Evolutionary conservation across 1,140 invertebrate genomes (phyloP), one percentile per base, ranked within the genome.

Genomic region (Musca domestica): DNA sequence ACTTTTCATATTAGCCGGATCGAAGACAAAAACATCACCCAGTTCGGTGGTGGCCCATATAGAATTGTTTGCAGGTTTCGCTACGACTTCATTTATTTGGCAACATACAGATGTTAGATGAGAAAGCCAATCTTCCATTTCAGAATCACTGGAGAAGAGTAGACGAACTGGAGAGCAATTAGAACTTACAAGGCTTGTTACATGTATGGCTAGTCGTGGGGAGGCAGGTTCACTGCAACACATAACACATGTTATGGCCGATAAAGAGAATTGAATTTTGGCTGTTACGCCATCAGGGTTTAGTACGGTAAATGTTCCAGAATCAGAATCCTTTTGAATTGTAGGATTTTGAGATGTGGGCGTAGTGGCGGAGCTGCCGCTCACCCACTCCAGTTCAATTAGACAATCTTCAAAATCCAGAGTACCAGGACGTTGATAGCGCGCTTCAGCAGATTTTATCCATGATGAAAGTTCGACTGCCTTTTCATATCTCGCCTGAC

Each of bases 81-180:
- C 88, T 74, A 87, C 86, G 41, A 91, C 80, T 68, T 86, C 86
- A 81, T 91, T 88, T 66, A 91, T 86, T 80, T 90, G 87, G 71
- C 89, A 90, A 77, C 88, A 89, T 15, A 91, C 88, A 80, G 85
- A 87, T n/a, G 87, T 86, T 68, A 94, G 85, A 75, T 92, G 87
- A 46, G 88, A 87, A 56, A 94, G 86, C 93, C 93, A 95, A 77
- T 95, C 93, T 83, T 94, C 92, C 82, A 93, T 86, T 82, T 94
- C 91, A 48, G 88, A 87, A 81, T 95, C 92, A 72, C 89, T 88
- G 19, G 85, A 81, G 82, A 94, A 92, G 82, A 91, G 88, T 67
- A 95, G 81, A 80, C 88, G 87, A 9, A 94, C 83, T 7, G 85
- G 81, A 34, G 78, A 75, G 17, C 79, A 82, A 71, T 82, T 82